Percentiles rank a stretch among this genome's conserved stretches.
phyloP scores from a whole-genome alignment of 2,888 invertebrate species.

The Epistrophe eligans region DNA sequence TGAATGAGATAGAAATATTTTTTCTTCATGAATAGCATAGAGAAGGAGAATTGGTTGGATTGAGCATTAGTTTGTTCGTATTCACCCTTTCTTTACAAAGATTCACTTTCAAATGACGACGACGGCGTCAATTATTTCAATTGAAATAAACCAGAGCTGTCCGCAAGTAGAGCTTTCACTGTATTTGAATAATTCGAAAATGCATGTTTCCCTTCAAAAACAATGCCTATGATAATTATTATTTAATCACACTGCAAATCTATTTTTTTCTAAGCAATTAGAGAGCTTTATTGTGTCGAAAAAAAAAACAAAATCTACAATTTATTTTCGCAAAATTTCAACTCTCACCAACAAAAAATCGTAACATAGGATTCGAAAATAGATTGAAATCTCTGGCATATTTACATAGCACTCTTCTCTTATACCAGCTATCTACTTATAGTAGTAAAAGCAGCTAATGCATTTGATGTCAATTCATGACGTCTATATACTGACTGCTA shows the following conservation, averaged over 20 bases:
- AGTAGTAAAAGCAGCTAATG: conserved; percentile 40
- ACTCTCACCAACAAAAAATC: not conserved
- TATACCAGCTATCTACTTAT: not conserved
- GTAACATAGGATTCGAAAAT: not conserved
- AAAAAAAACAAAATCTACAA: not conserved
- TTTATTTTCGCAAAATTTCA: not conserved
- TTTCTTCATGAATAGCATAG: too few species aligned
- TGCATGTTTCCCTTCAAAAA: too few species aligned
- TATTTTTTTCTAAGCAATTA: not conserved
- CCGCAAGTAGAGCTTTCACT: too few species aligned
- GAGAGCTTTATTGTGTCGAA: not conserved
- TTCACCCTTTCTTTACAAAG: too few species aligned
- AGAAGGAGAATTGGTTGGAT: too few species aligned
- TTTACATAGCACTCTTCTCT: conserved; percentile 54
- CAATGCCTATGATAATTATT: too few species aligned
- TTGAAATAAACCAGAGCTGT: too few species aligned
- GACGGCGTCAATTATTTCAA: too few species aligned
- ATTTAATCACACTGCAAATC: not conserved
- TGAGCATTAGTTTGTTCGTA: too few species aligned
- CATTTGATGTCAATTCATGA: conserved; percentile 60
- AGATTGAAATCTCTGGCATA: conserved; percentile 11
- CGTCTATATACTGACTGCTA: conserved; percentile 40
- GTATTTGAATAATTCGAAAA: too few species aligned
- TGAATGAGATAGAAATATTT: too few species aligned
- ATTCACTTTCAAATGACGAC: too few species aligned